Conservation (phyloP, 2,797 vertebrate species). For the Champsocephalus gunnari region DNA sequence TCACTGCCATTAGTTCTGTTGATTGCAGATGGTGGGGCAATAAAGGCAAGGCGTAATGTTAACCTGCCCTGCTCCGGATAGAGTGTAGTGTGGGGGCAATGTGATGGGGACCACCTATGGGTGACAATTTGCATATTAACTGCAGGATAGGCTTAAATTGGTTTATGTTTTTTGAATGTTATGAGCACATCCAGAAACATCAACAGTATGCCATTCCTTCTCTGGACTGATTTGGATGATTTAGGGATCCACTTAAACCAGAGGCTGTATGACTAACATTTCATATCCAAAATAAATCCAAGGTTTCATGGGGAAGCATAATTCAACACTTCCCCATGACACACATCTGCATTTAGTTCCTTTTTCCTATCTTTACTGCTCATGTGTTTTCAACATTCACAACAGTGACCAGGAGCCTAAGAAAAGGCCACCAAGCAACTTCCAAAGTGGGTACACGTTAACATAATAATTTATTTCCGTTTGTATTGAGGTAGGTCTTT, state of each 20-base stretch:
- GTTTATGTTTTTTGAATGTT: not conserved
- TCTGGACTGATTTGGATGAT: not conserved
- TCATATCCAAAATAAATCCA: not conserved
- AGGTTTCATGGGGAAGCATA: not conserved
- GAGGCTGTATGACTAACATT: not conserved
- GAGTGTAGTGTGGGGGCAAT: not conserved
- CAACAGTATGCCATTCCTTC: not conserved
- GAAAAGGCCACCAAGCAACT: not conserved
- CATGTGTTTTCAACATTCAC: too few species aligned
- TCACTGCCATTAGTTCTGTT: slow-evolving; percentile 17
- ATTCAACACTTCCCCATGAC: slow-evolving; percentile 2
- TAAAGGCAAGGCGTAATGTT: slow-evolving; percentile 9
- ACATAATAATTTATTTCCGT: not conserved
- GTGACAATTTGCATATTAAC: slow-evolving; percentile 4
- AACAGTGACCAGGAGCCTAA: not conserved
- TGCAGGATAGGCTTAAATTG: not conserved
- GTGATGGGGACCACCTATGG: not conserved
- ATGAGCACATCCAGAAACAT: not conserved
- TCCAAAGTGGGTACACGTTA: not conserved
- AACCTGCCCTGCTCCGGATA: not conserved
- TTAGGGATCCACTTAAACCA: not conserved
- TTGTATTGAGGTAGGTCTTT: too few species aligned
- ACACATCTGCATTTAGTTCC: not conserved
- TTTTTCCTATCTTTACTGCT: too few species aligned
- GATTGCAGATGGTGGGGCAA: not conserved